phyloP scores from a whole-genome alignment of 1,140 invertebrate genomes.

The Brachionus manjavacas region DNA sequence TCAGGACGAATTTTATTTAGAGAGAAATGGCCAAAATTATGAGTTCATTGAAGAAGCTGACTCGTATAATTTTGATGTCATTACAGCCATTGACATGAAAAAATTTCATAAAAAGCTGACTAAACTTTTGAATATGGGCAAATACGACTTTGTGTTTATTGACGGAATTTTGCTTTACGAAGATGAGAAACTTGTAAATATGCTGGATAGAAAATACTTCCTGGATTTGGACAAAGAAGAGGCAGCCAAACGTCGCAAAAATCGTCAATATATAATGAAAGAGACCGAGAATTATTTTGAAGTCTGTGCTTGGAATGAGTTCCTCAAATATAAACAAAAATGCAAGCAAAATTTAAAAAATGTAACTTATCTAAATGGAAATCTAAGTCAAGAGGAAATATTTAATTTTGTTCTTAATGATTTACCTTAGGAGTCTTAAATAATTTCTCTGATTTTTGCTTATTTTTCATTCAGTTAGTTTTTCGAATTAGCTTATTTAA shows the following conservation, averaged over 20 bases:
- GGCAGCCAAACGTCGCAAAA: not conserved
- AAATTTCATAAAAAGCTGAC: constrained; percentile 29
- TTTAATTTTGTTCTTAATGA: constrained; percentile 14
- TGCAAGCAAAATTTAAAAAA: not conserved
- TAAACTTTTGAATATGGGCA: not conserved
- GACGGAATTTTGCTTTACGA: constrained; percentile 24
- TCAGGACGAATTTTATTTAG: constrained; percentile 34
- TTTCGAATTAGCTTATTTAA: not conserved
- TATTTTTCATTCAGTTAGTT: not conserved
- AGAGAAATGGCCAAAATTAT: not conserved
- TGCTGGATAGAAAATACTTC: constrained; percentile 28
- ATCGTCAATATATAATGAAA: not conserved
- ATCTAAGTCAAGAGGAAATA: not conserved
- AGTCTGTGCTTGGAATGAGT: constrained; percentile 13
- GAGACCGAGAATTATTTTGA: constrained; percentile 41
- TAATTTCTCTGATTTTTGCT: not conserved
- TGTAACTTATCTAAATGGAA: not conserved
- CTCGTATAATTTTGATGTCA: constrained; percentile 40
- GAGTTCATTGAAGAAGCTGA: not conserved
- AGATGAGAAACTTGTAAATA: not conserved
- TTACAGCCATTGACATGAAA: constrained; percentile 21
- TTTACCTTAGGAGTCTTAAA: not conserved
- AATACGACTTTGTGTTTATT: constrained; percentile 24
- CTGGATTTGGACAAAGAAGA: constrained; percentile 21
- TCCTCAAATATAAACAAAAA: constrained; percentile 24